Base-by-base conservation (phyloP, 2,888 invertebrate genomes). In the Eumerus sabulonum region DNA sequence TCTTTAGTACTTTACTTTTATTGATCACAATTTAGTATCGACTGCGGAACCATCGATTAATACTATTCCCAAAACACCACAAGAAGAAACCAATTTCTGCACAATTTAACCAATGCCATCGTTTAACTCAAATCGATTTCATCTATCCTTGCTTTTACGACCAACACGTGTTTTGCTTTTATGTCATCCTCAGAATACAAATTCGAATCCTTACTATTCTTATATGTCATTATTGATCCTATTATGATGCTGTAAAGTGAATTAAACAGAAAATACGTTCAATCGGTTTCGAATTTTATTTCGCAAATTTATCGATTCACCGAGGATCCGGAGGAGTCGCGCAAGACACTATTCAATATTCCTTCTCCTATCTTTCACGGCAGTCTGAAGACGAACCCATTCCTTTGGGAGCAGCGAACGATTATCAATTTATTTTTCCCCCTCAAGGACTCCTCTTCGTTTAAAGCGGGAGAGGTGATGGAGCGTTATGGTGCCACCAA, bases 391-490 rank as follows among this genome's bases (percentile, higher is more conserved):
- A 1, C 19, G 40, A 17, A 27, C 16, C 3, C 9, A 27, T 13
- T 27, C n/a, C 14, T 35, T 7, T 16, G 14, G 7, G 9, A 54
- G 44, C 14, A 64, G 18, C 7, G 54, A 44, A 53, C 57, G 48
- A 57, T 67, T 67, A 67, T 67, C 50, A 57, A 67, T 67, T 67
- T 67, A 48, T 57, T 67, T 64, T 57, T 50, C 42, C 48, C 56
- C 56, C 56, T 57, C 48, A 50, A 48, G 42, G 48, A 57, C 57
- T 50, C 42, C 56, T 67, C 48, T 42, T 48, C 48, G 19, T 50
- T 3, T 14, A 1, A 42, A 35, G 18, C n/a, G 13, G 18, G 1
- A 45, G 19, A 56, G 50, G 35, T 44, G 56, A 7, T 38, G 56
- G 16, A 18, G 16, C 13, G 18, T 16, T 27, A 44, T 27, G 13